Evolutionary conservation across 2,888 invertebrate genomes (phyloP).

Genomic region (Rhingia campestris): DNA sequence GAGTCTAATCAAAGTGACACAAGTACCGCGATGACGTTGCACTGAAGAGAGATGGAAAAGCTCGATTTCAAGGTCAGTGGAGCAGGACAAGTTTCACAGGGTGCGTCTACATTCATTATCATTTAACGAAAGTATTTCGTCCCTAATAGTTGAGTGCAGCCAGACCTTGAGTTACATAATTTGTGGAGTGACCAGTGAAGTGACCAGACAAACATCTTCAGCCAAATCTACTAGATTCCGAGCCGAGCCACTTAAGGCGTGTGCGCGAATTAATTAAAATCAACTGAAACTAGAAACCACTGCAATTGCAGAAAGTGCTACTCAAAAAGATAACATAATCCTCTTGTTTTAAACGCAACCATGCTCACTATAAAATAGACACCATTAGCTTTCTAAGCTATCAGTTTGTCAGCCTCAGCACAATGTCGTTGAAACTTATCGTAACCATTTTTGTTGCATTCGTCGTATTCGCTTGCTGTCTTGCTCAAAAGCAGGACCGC

Average conservation of each 20-base stretch:
- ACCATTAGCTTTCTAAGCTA: not conserved
- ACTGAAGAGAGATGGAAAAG: conserved; percentile 30
- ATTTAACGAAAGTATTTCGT: not conserved
- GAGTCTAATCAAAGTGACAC: no score
- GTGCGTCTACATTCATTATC: conserved; percentile 3
- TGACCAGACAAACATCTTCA: not conserved
- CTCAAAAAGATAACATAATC: conserved; percentile 42
- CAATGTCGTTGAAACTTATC: conserved; percentile 46
- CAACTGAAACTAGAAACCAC: conserved; percentile 27
- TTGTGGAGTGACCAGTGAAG: conserved; percentile 3
- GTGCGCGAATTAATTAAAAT: conserved; percentile 41
- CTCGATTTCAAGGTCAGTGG: conserved; percentile 54
- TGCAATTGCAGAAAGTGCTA: conserved; percentile 11
- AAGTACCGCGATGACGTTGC: not conserved
- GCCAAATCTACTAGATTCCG: not conserved
- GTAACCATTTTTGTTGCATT: conserved; percentile 12
- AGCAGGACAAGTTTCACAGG: conserved; percentile 30
- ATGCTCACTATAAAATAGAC: conserved; percentile 43
- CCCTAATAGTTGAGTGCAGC: not conserved
- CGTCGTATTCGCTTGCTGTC: conserved; percentile 10
- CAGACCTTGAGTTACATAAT: conserved; percentile 21
- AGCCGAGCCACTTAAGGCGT: conserved; percentile 11
- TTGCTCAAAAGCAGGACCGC: conserved; percentile 63
- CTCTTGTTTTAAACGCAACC: conserved; percentile 9
- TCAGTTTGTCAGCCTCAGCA: conserved; percentile 18